Evolutionary conservation across 2,113 vertebrate genomes (phyloP).

Genomic region (Poecilia latipinna): DNA sequence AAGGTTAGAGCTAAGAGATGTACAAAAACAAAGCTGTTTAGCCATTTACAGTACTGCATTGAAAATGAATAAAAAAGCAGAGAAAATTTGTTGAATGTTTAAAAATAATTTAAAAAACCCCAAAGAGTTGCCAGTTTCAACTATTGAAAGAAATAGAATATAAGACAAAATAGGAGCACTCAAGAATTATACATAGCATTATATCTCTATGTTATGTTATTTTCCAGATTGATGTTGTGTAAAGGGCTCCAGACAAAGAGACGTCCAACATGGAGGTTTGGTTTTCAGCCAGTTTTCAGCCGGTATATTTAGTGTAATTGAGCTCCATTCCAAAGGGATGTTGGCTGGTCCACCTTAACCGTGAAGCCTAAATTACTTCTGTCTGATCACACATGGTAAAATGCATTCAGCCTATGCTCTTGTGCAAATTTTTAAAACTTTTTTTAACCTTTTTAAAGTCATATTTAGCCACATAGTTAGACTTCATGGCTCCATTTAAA

Average conservation of each 20-base stretch:
- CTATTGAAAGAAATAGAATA: too few species aligned
- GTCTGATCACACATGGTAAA: neutral
- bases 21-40: too few species aligned
- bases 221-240: neutral
- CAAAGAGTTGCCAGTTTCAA: too few species aligned
- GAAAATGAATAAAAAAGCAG: too few species aligned
- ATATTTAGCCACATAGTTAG: slow-evolving; percentile 9
- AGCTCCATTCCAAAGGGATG: neutral
- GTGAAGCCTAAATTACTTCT: slow-evolving; percentile 7
- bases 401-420: neutral
- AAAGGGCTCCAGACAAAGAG: neutral
- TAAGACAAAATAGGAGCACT: too few species aligned
- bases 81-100: too few species aligned
- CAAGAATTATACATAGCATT: too few species aligned
- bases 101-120: too few species aligned
- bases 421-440: slow-evolving; percentile 13
- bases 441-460: slow-evolving; percentile 4
- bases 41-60: too few species aligned
- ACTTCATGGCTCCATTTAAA: slow-evolving; percentile 3
- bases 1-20: too few species aligned
- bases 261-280: neutral
- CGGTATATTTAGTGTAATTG: neutral
- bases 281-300: neutral
- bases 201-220: too few species aligned
- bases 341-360: neutral